These are phyloP conservation scores for Colletes latitarsis DNA, from an alignment of 1,140 invertebrate species.

Conservation along the genomic window DNA sequence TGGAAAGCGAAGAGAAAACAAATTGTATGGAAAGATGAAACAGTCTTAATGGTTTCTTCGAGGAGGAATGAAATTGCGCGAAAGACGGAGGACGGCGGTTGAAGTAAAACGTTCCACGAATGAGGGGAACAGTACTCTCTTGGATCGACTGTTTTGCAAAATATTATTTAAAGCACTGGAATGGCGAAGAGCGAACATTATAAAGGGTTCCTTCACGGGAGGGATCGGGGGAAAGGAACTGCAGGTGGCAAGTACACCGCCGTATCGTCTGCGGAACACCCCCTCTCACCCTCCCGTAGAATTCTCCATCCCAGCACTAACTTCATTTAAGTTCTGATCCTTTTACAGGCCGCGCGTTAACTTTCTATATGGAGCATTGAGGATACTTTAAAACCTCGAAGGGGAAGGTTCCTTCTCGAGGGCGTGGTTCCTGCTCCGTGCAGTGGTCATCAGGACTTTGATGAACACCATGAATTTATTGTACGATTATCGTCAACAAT, in stretches of 20 bases:
- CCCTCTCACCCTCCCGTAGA: conserved; percentile 14
- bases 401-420: conserved; percentile 19
- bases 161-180: conserved; percentile 59
- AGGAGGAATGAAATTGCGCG: conserved; percentile 46
- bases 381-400: conserved; percentile 55
- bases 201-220: conserved; percentile 2
- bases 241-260: conserved; percentile 40
- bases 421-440: conserved; percentile 23
- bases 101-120: conserved; percentile 34
- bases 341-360: conserved; percentile 65
- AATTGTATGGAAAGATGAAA: conserved; percentile 66
- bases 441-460: background rate
- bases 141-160: conserved; percentile 55
- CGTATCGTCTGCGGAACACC: background rate
- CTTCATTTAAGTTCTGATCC: conserved; percentile 74
- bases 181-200: conserved; percentile 14
- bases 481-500: too few species aligned
- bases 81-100: conserved; percentile 25
- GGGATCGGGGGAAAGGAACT: background rate
- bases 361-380: conserved; percentile 71
- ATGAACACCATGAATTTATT: too few species aligned
- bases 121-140: background rate
- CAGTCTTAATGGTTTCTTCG: conserved; percentile 60
- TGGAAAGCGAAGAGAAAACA: conserved; percentile 55
- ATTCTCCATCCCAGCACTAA: conserved; percentile 65